Evolutionary conservation across 2,113 vertebrate species (phyloP), one percentile per base, ranked within the genome.

Genomic region (Addax nasomaculatus): DNA sequence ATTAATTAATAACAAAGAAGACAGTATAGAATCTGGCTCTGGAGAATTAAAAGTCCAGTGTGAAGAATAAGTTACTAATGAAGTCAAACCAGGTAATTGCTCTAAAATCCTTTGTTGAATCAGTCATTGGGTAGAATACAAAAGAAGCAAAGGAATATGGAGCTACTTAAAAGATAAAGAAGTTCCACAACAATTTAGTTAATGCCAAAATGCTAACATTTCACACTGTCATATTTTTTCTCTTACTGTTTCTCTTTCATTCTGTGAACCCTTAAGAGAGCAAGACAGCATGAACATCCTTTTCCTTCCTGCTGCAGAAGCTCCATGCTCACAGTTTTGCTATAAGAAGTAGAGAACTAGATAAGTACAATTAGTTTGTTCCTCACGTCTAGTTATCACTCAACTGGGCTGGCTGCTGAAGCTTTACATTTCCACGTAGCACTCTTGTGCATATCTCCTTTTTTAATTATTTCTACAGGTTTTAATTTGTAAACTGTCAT

Each of bases 401-500:
- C 98, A 96, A 90, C 58, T 19, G 64, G 58, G 97, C 89, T 17
- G 87, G 80, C 93, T 94, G 89, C 94, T 85, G 85, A 91, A 92
- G 96, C 97, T 97, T 97, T 96, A 60, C 93, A 47, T 97, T 98
- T 96, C 60, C 98, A 98, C 84, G 16, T 81, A 96, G 64, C 93
- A 78, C 90, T 96, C 70, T 93, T 97, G 86, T 96, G 96, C 91
- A 90, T 98, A 98, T 98, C 97, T 98, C 95, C 96, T 88, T 97
- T 96, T 97, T 89, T 60, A 98, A 98, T 97, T 98, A 98, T 98
- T 98, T 98, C 96, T 98, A 97, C 98, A 98, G 96, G 95, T 98
- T 98, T 97, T 98, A 98, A 98, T 98, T 98, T 98, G 98, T 98
- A 97, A 98, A 98, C 97, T 98, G 97, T 97, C 97, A 98, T 97